Evolutionary conservation across 2,113 vertebrate species (phyloP), one percentile per base, ranked within the genome.

Genomic region (Canis aureus): DNA sequence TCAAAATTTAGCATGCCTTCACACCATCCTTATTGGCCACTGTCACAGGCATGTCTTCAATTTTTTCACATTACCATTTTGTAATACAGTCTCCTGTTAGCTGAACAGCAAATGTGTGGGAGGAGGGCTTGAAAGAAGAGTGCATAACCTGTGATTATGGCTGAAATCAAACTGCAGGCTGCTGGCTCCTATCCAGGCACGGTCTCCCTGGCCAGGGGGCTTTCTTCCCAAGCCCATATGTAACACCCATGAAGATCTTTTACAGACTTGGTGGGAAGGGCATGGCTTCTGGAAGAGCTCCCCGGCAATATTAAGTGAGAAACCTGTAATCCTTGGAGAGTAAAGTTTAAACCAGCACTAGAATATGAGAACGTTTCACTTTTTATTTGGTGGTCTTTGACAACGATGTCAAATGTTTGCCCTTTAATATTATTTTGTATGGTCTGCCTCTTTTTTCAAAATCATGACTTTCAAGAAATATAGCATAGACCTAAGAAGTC

Each of bases 221-320:
- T 43, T 79, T 84, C 51, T 67, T 76, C 29, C 25, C 11, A 71
- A 78, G 74, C 13, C 55, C 43, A 43, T 43, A 43, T 59, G 2
- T 17, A 5, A 17, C 29, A 25, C 11, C 13, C 2, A 1, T 17
- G 25, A 35, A 66, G 49, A 29, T 49, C 17, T 93, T 23, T 84
- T 16, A 67, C 5, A 25, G 38, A 51, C 5, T 16, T 1, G 29
- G 38, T 0, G 0, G 1, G 32, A 9, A 32, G 51, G 2, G 2
- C 22, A 6, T 91, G 82, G 51, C 11, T 86, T 85, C 53, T 16
- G 53, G 66, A 69, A 76, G 35, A 84, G 51, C 49, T 93, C 22
- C 4, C 35, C 17, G 38, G 7, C 53, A 67, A 80, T 55, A 83
- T 49, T n/a, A 11, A 84, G 25, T 66, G 53, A 87, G 67, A 84